These are phyloP conservation scores for Globicephala melas DNA, from an alignment of 2,113 vertebrate species.

Conservation along the genomic window DNA sequence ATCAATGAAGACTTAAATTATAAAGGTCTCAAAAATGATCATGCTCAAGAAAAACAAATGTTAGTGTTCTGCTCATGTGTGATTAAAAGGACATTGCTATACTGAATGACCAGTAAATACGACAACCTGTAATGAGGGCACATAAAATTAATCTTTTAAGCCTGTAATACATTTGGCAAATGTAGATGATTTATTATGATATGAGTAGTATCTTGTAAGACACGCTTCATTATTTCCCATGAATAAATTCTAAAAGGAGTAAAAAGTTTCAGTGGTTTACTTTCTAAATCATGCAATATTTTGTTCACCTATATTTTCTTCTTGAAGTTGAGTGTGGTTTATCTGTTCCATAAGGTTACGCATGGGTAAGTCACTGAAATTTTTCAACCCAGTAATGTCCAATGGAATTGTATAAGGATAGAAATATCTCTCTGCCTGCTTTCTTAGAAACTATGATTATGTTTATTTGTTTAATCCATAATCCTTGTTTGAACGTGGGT, in stretches of 20 bases:
- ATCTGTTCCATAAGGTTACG: neutral
- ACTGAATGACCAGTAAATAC: neutral
- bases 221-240: neutral
- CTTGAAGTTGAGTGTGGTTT: neutral
- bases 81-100: neutral
- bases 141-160: too few relatives aligned
- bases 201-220: neutral
- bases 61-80: neutral
- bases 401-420: neutral
- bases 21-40: neutral
- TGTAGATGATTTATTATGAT: neutral
- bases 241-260: neutral
- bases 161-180: neutral
- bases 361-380: too few relatives aligned
- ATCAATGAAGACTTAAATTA: neutral
- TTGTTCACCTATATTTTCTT: neutral
- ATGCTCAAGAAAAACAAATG: neutral
- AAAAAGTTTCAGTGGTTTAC: neutral
- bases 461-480: neutral
- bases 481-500: neutral
- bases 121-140: neutral
- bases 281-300: neutral
- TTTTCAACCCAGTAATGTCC: neutral
- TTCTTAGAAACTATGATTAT: neutral
- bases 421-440: neutral